A percentile compares a stretch with the other conserved stretches of the same genome.
phyloP scores from a whole-genome alignment of 1,140 invertebrate species.

The Scaptomyza montana region DNA sequence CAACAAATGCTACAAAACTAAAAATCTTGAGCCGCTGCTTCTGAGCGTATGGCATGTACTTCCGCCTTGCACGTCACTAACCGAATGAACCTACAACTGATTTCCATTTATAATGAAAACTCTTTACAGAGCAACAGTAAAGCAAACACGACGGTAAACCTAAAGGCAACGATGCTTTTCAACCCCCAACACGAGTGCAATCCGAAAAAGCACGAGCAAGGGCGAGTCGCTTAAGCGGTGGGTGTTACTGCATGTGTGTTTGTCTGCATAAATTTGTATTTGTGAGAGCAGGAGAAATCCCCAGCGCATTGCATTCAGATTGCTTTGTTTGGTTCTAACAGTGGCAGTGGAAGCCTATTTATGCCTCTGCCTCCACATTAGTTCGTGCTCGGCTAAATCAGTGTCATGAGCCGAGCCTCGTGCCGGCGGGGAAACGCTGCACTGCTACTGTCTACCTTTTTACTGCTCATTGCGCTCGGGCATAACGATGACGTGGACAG shows the following conservation, averaged over 20 bases:
- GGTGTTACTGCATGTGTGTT: slow-evolving; percentile 25
- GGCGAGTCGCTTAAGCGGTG: slow-evolving; percentile 45
- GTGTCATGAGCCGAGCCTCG: slow-evolving; percentile 73
- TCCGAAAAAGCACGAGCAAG: slow-evolving; percentile 46
- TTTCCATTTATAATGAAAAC: slow-evolving; percentile 82
- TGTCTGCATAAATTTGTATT: slow-evolving; percentile 31
- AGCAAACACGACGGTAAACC: slow-evolving; percentile 31
- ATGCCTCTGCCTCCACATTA: slow-evolving; percentile 20
- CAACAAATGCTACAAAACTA: slow-evolving; percentile 24
- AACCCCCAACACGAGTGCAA: slow-evolving; percentile 63
- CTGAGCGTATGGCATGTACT: slow-evolving; percentile 60
- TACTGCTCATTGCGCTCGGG: slow-evolving; percentile 49
- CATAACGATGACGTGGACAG: slow-evolving; percentile 63
- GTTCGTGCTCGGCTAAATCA: slow-evolving; percentile 54
- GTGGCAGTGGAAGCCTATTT: slow-evolving; percentile 20
- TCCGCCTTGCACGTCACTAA: slow-evolving; percentile 80
- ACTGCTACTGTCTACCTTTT: slow-evolving; percentile 16
- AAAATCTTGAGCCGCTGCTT: slow-evolving; percentile 10
- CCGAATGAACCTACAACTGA: slow-evolving; percentile 81
- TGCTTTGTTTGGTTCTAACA: slow-evolving; percentile 9
- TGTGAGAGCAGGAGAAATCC: slow-evolving; percentile 33
- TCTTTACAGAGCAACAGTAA: slow-evolving; percentile 63
- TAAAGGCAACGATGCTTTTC: slow-evolving; percentile 54
- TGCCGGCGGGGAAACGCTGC: slow-evolving; percentile 57
- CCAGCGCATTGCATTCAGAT: slow-evolving; percentile 29